phyloP scores from a whole-genome alignment of 2,888 invertebrate genomes.

The Pseudococcus viburni region DNA sequence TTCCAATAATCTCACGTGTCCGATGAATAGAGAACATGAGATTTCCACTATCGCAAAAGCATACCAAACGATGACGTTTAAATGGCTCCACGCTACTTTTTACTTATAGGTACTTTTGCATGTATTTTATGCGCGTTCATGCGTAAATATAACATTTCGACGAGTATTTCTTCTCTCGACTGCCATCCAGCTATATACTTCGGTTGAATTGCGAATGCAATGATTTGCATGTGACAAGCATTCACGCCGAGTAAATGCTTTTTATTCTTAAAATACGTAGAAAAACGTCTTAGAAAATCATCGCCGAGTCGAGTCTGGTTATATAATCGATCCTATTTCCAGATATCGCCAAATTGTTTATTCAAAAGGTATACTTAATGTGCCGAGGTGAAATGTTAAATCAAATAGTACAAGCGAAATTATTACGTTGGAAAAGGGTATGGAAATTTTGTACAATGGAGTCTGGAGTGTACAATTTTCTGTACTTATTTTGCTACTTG shows the following conservation, averaged over 20 bases:
- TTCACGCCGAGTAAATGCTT: not conserved
- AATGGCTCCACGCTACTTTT: not conserved
- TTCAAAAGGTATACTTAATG: not conserved
- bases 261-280: not conserved
- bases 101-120: not conserved
- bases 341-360: not conserved
- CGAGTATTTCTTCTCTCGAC: not conserved
- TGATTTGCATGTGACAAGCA: conserved; percentile 16
- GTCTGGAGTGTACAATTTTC: not conserved
- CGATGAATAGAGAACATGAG: conserved; percentile 7
- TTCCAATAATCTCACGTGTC: not conserved
- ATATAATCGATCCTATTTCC: not conserved
- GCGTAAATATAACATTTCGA: conserved; percentile 21
- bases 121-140: not conserved
- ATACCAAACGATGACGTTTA: not conserved
- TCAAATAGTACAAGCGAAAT: not conserved
- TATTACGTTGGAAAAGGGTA: not conserved
- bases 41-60: not conserved
- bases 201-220: not conserved
- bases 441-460: not conserved
- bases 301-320: not conserved
- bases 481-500: too few species aligned
- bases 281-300: not conserved
- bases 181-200: too few species aligned
- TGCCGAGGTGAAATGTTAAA: not conserved